Percentiles rank a stretch among this genome's conserved stretches.
These are phyloP conservation scores for Sarcophilus harrisii DNA, from an alignment of 2,797 vertebrate genomes.

Conservation along the genomic window DNA sequence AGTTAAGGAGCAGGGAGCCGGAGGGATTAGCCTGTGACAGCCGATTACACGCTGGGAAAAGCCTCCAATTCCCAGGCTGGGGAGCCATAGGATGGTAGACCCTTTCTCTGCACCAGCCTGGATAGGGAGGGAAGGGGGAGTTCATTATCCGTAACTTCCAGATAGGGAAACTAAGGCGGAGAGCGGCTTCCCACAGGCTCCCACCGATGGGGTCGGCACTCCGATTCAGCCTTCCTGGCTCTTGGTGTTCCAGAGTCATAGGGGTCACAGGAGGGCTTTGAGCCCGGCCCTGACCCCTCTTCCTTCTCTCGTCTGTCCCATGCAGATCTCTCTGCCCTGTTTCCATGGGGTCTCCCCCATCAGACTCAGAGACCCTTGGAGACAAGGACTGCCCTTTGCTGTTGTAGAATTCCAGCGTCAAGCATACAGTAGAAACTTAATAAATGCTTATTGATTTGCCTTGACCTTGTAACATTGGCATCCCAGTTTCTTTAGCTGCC, in stretches of 20 bases:
- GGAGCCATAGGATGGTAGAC: no score
- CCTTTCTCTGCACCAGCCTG: background rate
- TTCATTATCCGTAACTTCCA: background rate
- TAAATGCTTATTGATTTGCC: background rate
- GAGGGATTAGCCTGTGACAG: background rate
- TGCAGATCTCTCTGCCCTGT: background rate
- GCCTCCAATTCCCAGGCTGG: no score
- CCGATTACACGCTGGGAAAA: background rate
- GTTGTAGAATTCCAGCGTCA: no score
- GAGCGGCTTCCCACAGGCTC: background rate
- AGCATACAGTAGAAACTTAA: background rate
- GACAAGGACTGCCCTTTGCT: background rate
- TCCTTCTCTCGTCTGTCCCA: background rate
- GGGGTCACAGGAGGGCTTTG: background rate
- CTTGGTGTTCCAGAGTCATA: background rate
- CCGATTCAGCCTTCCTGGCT: background rate
- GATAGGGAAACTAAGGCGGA: background rate
- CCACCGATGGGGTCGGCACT: accelerated
- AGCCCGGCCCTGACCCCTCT: no score
- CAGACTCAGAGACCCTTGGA: background rate
- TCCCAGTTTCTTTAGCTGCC: background rate
- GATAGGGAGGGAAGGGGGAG: background rate
- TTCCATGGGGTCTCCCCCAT: background rate
- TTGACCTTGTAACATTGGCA: background rate
- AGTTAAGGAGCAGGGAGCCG: background rate